These are phyloP conservation scores for Pristionchus japonicus DNA, from an alignment of 2,888 invertebrate genomes.

Conservation along the genomic window DNA sequence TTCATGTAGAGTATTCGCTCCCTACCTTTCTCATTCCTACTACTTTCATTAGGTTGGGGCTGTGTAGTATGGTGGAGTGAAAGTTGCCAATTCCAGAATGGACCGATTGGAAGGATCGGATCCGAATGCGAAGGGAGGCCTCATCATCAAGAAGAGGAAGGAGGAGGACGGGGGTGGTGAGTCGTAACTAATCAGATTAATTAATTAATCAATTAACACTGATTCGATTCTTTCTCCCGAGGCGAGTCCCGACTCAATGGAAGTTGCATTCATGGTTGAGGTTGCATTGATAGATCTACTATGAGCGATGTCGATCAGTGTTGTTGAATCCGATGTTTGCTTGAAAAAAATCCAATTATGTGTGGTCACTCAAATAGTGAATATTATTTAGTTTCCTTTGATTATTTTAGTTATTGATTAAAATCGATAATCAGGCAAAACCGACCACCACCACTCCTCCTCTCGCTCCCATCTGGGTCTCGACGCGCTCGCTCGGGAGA, in stretches of 20 bases:
- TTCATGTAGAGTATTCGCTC: too few species aligned
- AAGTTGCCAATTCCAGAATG: too few species aligned
- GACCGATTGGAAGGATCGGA: slow-evolving; percentile 74
- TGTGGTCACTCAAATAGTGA: too few species aligned
- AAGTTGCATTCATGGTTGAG: not conserved
- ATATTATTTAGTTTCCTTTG: too few species aligned
- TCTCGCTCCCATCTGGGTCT: slow-evolving; percentile 76
- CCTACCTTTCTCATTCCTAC: too few species aligned
- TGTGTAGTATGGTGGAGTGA: too few species aligned
- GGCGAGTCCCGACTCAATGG: too few species aligned
- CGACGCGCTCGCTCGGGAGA: slow-evolving; percentile 76
- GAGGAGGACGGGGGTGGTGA: not conserved
- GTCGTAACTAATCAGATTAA: too few species aligned
- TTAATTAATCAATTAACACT: too few species aligned
- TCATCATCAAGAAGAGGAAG: slow-evolving; percentile 58
- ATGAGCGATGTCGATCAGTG: not conserved
- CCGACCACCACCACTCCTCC: slow-evolving; percentile 46
- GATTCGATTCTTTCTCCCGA: too few species aligned
- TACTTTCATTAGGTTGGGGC: too few species aligned
- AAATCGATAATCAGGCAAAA: not conserved
- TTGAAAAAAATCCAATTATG: not conserved
- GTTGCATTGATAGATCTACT: not conserved
- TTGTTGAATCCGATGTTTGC: not conserved
- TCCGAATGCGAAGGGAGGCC: slow-evolving; percentile 62
- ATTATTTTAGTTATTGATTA: not conserved